phyloP scores from a whole-genome alignment of 2,797 vertebrate species.

The Hozukius guyotensis region DNA sequence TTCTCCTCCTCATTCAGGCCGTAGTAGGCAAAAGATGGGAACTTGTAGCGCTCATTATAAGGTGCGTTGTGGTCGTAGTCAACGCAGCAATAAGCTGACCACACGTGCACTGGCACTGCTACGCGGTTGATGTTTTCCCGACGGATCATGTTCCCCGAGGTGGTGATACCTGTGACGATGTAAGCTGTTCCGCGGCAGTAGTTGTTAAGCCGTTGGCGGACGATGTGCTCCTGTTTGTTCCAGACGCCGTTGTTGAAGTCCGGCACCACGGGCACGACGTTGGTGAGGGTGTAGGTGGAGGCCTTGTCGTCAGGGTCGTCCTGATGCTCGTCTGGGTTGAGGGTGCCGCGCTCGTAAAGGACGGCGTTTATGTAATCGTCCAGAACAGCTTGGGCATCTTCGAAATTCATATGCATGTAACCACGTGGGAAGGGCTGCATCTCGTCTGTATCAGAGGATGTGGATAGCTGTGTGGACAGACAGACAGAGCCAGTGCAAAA shows the following conservation, averaged over 20 bases:
- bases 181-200: constrained; percentile 77
- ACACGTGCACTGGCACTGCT: constrained; percentile 76
- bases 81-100: constrained; percentile 82
- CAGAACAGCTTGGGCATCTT: constrained; percentile 76
- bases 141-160: constrained; percentile 75
- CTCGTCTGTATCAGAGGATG: constrained; percentile 67
- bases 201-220: constrained; percentile 80
- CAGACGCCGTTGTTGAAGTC: constrained; percentile 64
- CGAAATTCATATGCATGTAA: constrained; percentile 74
- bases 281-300: constrained; percentile 82
- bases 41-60: constrained; percentile 74
- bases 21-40: constrained; percentile 77
- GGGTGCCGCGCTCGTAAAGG: constrained; percentile 69
- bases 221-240: constrained; percentile 60
- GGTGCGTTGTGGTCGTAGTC: constrained; percentile 78
- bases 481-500: neutral
- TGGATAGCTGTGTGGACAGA: constrained; percentile 68
- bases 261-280: constrained; percentile 71
- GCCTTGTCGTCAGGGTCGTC: constrained; percentile 73
- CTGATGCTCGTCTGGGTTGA: constrained; percentile 80
- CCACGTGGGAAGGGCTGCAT: constrained; percentile 78
- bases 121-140: constrained; percentile 74
- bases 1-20: constrained; percentile 66
- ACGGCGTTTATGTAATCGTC: constrained; percentile 77
- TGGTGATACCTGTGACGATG: constrained; percentile 77